A percentile compares a stretch with the other conserved stretches of the same genome.
These are phyloP conservation scores for Poecilobothrus nobilitatus DNA, from an alignment of 2,888 invertebrate genomes.

Conservation along the genomic window DNA sequence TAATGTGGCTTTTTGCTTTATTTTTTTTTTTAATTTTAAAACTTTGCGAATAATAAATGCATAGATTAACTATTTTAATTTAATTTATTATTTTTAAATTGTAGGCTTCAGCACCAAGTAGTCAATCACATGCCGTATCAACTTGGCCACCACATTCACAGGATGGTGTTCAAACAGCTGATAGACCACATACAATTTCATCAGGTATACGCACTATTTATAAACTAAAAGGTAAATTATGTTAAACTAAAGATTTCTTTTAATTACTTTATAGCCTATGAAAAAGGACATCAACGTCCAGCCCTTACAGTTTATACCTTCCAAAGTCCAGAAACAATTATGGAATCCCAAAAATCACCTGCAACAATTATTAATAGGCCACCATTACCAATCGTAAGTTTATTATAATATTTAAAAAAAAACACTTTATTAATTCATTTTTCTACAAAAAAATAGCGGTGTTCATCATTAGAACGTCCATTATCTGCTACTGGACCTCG, in stretches of 20 bases:
- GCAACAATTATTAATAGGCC: constrained; percentile 52
- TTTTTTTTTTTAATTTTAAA: constrained; percentile 24
- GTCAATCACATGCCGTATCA: constrained; percentile 43
- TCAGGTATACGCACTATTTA: constrained; percentile 49
- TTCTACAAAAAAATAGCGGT: constrained; percentile 48
- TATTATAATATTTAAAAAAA: background rate
- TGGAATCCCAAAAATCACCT: constrained; percentile 46
- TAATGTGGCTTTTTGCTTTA: constrained; percentile 21
- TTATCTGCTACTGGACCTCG: constrained; percentile 49
- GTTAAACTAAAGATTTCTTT: constrained; percentile 18
- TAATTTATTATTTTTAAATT: constrained; percentile 13
- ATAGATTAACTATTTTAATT: no score
- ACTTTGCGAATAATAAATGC: background rate
- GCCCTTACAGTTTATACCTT: constrained; percentile 82
- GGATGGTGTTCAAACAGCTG: constrained; percentile 52
- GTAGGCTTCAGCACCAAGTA: constrained; percentile 48
- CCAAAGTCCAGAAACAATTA: constrained; percentile 61
- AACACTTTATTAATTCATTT: background rate
- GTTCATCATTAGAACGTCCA: constrained; percentile 80
- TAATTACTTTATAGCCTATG: no score
- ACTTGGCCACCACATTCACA: constrained; percentile 46
- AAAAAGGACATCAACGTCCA: constrained; percentile 75
- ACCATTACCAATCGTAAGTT: constrained; percentile 62
- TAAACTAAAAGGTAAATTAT: no score
- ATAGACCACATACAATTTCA: constrained; percentile 88